Conservation (phyloP, 1,140 invertebrate species). For the Pararge aegeria region DNA sequence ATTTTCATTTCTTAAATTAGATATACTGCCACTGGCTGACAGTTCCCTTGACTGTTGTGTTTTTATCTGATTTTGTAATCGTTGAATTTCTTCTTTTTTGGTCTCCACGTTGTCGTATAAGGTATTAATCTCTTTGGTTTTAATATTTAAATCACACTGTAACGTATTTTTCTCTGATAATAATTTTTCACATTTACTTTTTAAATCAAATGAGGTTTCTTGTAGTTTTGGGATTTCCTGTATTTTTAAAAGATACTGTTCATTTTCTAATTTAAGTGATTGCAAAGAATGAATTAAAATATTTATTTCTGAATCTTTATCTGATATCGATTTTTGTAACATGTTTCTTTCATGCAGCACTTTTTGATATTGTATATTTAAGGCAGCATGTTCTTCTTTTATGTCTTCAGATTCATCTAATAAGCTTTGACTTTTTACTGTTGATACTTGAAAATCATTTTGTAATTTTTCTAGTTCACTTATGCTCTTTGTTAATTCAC, state of each 20-base stretch:
- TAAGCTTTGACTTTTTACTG: conserved; percentile 51
- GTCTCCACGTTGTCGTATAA: conserved; percentile 45
- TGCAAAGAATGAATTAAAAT: conserved; percentile 33
- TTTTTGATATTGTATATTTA: conserved; percentile 35
- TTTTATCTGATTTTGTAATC: conserved; percentile 39
- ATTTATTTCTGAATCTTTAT: conserved; percentile 38
- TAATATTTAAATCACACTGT: conserved; percentile 40
- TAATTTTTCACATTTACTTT: conserved; percentile 38
- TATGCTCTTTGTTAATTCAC: conserved; percentile 42
- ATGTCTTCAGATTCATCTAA: conserved; percentile 40
- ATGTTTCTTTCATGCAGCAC: conserved; percentile 33
- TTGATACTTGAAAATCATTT: conserved; percentile 40
- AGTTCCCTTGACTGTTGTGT: conserved; percentile 31
- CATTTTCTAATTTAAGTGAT: conserved; percentile 40
- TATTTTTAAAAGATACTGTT: conserved; percentile 34
- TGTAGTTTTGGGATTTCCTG: conserved; percentile 32
- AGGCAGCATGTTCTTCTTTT: conserved; percentile 39
- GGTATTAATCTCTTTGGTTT: conserved; percentile 45
- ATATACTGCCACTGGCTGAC: conserved; percentile 35
- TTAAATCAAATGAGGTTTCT: conserved; percentile 33
- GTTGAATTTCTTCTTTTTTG: conserved; percentile 50
- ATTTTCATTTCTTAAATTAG: conserved; percentile 43
- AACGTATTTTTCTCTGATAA: conserved; percentile 39
- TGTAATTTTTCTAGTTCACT: conserved; percentile 42
- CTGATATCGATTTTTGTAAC: conserved; percentile 34